Base-by-base conservation (phyloP, 2,797 vertebrate species). In the Dendrocincla fuliginosa region DNA sequence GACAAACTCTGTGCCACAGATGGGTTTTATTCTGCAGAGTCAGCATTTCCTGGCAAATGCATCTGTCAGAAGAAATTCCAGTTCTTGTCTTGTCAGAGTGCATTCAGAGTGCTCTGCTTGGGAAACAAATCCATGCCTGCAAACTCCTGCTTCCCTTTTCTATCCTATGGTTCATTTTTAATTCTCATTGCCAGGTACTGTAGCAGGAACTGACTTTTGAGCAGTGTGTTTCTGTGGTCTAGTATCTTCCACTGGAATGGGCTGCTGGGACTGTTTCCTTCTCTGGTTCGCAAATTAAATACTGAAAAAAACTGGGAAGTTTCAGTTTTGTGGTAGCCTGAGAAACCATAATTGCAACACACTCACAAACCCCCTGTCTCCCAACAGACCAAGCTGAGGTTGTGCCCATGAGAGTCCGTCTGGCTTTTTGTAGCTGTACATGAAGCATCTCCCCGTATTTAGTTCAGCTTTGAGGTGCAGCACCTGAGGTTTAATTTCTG, bases 41-140 rank as follows among this genome's bases (percentile, higher is more conserved):
- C 95, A 95, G 93, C 93, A 35, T 80, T 89, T 91, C 61, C 56
- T 46, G 37, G 82, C 52, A 70, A 91, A 77, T 28, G 50, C 73
- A 33, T 80, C 78, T 91, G 94, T 85, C 87, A 63, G 93, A 71
- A 89, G 95, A 89, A 87, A 95, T 96, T 85, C 89, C 37, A 8
- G 69, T 76, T 92, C 68, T 41, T 92, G 76, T 56, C 89, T 94
- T 44, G 60, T 39, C 7, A 14, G 63, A 70, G 44, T 37, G 44
- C 20, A 37, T 57, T 90, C 78, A 22, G 56, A 89, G n/a, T 32
- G 4, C 69, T 92, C 64, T 64, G 3, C 56, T 22, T 35, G 57
- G 89, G 59, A 78, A 77, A 35, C 33, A 87, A 75, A 70, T 22
- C 44, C 10, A 0, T 71, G 79, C 30, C 73, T 89, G 37, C 53